Percentiles rank a stretch among this genome's conserved stretches.
phyloP scores from a whole-genome alignment of 2,797 vertebrate genomes.

The Paratrypauchen microcephalus region DNA sequence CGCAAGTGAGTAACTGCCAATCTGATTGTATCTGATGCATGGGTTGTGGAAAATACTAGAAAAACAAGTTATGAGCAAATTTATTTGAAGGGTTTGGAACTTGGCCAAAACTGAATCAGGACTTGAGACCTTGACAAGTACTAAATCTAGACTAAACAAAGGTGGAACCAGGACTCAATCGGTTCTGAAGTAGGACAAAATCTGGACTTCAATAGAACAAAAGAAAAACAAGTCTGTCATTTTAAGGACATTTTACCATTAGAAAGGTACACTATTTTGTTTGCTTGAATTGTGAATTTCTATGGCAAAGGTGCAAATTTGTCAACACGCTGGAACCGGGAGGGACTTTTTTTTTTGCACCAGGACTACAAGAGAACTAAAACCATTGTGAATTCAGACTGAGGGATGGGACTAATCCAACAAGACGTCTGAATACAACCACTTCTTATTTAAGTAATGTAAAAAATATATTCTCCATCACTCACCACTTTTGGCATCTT shows the following conservation, averaged over 20 bases:
- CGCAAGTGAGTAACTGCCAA: background rate
- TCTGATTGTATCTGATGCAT: background rate
- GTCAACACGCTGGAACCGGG: too few species aligned
- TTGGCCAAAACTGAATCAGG: background rate
- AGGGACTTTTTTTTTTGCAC: too few species aligned
- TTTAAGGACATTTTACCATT: too few species aligned
- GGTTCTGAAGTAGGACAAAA: too few species aligned
- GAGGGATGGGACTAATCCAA: background rate
- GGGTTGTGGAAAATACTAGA: background rate
- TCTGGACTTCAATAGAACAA: too few species aligned
- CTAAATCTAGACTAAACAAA: background rate
- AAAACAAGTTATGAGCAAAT: background rate
- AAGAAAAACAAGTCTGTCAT: too few species aligned
- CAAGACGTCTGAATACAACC: background rate
- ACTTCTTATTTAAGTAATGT: background rate
- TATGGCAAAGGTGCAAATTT: too few species aligned
- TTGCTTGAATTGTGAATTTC: too few species aligned
- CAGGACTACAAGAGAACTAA: background rate
- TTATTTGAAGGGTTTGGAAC: background rate
- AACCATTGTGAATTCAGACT: background rate
- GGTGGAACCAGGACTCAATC: too few species aligned
- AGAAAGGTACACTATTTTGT: too few species aligned
- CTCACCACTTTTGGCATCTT: conserved; percentile 72
- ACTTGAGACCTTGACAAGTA: background rate
- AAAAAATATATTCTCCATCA: conserved; percentile 5